Percentiles rank a stretch among this genome's conserved stretches.
Conservation (phyloP, 2,797 vertebrate species). For the Semaprochilodus insignis region DNA sequence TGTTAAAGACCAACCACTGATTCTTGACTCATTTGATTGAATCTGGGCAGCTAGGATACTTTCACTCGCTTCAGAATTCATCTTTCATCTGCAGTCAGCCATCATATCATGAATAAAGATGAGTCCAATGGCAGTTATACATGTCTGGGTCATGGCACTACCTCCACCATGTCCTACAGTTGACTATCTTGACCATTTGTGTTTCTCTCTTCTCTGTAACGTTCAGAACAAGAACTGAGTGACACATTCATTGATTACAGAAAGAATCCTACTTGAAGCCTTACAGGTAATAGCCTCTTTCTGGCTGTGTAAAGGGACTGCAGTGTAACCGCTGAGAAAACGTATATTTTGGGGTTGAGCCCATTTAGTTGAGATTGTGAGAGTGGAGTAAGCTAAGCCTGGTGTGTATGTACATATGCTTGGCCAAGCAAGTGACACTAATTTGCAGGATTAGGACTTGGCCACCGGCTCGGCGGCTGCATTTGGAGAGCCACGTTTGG, state of each 20-base stretch:
- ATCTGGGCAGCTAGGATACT: too few relatives aligned
- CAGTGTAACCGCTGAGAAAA: not conserved
- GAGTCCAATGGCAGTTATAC: too few relatives aligned
- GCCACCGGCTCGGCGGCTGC: not conserved
- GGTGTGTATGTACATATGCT: constrained; percentile 2
- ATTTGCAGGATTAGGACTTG: not conserved
- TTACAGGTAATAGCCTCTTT: not conserved
- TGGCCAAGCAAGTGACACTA: not conserved
- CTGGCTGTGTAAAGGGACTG: not conserved
- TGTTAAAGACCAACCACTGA: too few relatives aligned
- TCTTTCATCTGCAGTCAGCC: too few relatives aligned
- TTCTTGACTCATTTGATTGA: too few relatives aligned
- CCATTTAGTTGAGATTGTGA: not conserved
- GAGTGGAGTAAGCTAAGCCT: not conserved
- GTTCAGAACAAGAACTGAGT: not conserved
- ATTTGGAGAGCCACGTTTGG: not conserved
- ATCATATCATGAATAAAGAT: not conserved
- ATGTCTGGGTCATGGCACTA: not conserved
- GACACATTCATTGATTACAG: not conserved
- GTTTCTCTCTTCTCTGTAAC: too few relatives aligned
- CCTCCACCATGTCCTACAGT: not conserved
- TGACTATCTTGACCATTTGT: not conserved
- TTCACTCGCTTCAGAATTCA: too few relatives aligned
- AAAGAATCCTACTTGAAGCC: not conserved
- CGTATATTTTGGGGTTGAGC: not conserved